Percentiles rank a stretch among this genome's conserved stretches.
Conservation (phyloP, 2,113 vertebrate species). For the Narcine bancroftii region DNA sequence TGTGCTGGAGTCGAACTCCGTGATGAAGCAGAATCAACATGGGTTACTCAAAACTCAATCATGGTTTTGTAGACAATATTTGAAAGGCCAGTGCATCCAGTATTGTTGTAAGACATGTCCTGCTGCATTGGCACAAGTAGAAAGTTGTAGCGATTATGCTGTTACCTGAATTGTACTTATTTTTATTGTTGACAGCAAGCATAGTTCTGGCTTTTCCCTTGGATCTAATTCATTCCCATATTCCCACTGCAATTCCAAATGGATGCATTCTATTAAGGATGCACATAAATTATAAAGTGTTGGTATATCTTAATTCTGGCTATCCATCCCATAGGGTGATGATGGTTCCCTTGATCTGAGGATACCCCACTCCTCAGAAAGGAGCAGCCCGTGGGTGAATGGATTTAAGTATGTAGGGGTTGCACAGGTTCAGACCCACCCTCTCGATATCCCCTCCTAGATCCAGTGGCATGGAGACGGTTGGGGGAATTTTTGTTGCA, state of each 20-base stretch:
- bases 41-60: not conserved
- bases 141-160: not conserved
- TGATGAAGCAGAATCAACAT: not conserved
- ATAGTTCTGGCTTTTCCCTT: not conserved
- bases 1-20: not conserved
- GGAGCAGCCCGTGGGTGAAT: too few relatives aligned
- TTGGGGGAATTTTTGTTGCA: too few relatives aligned
- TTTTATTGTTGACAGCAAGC: not conserved
- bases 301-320: too few relatives aligned
- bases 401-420: too few relatives aligned
- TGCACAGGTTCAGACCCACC: too few relatives aligned
- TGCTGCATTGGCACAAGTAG: not conserved
- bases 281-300: not conserved
- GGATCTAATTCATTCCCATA: not conserved
- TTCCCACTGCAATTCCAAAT: not conserved
- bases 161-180: not conserved
- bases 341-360: too few relatives aligned
- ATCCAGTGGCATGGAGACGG: too few relatives aligned
- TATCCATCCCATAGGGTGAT: too few relatives aligned
- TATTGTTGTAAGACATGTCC: not conserved
- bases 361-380: too few relatives aligned
- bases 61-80: not conserved
- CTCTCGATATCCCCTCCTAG: too few relatives aligned
- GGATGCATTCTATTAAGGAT: not conserved
- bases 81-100: not conserved